Evolutionary conservation across 2,888 invertebrate genomes (phyloP).

Genomic region (Bruchidius siliquastri): DNA sequence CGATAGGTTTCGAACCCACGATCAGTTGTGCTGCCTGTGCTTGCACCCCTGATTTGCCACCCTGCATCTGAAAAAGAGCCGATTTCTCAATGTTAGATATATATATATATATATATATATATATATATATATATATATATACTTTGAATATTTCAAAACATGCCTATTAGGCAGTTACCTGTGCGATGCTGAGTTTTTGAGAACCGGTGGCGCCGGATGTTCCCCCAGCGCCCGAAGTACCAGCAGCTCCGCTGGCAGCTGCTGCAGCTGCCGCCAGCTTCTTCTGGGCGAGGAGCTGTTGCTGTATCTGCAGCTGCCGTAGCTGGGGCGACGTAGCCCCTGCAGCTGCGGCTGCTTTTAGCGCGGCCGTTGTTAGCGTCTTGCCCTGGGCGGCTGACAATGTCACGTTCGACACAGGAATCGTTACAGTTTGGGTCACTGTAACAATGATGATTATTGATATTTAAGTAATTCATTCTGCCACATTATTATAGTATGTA

Average conservation of each 20-base stretch:
- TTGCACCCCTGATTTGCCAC: conserved; percentile 50
- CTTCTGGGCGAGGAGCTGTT: conserved; percentile 55
- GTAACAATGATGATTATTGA: conserved; percentile 12
- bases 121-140: no score
- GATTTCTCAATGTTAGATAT: no score
- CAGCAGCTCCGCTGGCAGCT: neutral
- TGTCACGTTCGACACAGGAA: conserved; percentile 51
- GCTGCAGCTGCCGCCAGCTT: conserved; percentile 32
- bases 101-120: no score
- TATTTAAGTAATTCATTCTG: no score
- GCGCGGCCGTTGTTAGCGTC: conserved; percentile 43
- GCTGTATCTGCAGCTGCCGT: conserved; percentile 59
- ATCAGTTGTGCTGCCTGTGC: conserved; percentile 57
- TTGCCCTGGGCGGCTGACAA: conserved; percentile 44
- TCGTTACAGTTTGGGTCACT: conserved; percentile 50
- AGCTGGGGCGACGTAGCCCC: conserved; percentile 46
- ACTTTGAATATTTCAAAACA: no score
- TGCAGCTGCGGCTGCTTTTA: conserved; percentile 54
- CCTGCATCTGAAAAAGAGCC: neutral
- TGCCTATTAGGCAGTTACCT: conserved; percentile 12
- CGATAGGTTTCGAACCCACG: conserved; percentile 57
- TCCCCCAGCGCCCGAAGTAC: neutral
- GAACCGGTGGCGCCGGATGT: conserved; percentile 12
- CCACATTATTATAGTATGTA: no score
- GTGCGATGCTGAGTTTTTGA: conserved; percentile 59